Evolutionary conservation across 23 tunicate species (phyloP), one percentile per base, ranked within the genome.

Genomic region (Styela clava): DNA sequence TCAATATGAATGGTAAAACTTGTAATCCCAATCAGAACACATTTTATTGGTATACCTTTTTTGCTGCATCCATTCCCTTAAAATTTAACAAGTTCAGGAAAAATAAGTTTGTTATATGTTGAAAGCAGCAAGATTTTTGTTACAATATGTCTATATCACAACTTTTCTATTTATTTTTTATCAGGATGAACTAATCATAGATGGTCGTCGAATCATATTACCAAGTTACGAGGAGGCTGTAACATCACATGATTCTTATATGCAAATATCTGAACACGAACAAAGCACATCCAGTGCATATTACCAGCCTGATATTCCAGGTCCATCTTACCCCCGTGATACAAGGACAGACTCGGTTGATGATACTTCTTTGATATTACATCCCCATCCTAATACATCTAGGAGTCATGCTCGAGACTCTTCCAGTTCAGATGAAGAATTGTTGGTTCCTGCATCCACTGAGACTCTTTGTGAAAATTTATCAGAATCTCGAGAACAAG

Each of bases 201-300:
- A 92, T 61, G 97, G 97, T 2, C 86, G 83, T 56, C 84, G 89
- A 1, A 83, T 92, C 16, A 26, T 31, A 22, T 73, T 92, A 19
- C 97, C 97, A 2, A 64, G 88, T 20, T 92, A 92, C 67, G 91
- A 92, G 24, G 88, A 92, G 74, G 97, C 92, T 23, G 84, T 79
- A 3, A 20, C 97, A 2, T 74, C 69, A 52, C 25, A 63, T 9
- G 83, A 80, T 22, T 61, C 69, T 3, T 73, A 24, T 20, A 74
- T 81, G 79, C 51, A 23, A 23, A 83, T 44, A 44, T 44, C 56
- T 7, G 56, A 44, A 88, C 68, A 44, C 7, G 56, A 44, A 44
- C 56, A 44, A 12, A 44, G 56, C 12, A 44, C 56, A 7, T 44
- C 27, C 30, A 1, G 35, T 80, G 1, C 83, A 83, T 16, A 37